Base-by-base conservation (phyloP, 92 coral and sea anemone genomes). In the Palythoa grandiflora region DNA sequence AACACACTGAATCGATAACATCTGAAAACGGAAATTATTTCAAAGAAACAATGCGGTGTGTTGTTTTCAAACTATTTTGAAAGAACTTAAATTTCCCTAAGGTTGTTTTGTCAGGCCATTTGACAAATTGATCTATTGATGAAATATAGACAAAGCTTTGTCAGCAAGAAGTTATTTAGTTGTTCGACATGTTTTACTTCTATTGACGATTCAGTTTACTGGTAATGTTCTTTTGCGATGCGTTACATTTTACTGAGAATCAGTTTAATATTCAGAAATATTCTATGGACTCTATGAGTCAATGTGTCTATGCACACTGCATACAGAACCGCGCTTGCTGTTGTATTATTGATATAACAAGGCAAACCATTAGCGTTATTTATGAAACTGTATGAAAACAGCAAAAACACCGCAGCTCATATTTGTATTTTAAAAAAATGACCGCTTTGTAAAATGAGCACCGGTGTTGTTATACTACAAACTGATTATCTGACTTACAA, bases 1-100 rank as follows among this genome's bases (percentile, higher is more conserved):
- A 79, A 79, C 73, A 38, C 84, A 12, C n/a, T 6, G 84, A 61
- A 66, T 38, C 37, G 38, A 35, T 36, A 38, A 79, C 84, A 60
- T 60, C 15, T 13, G 53, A n/a, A 38, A 79, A 51, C 19, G 65
- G 16, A 77, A 77, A 47, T 37, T 36, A 7, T 39, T 38, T 60
- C 55, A 16, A 6, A 15, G 16, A 60, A 20, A 38, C 84, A 61
- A 39, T 38, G 72, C 48, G 47, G 47, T 13, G 2, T 78, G 51
- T 9, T 28, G 28, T 44, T 38, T n/a, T 79, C 3, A 38, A 10
- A 51, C 19, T 1, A 75, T 17, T 40, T 79, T 6, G 54, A 79
- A 38, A 28, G 44, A 6, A 78, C 61, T 15, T 55, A 55, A 55
- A 11, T 55, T 55, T 55, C 14, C 15, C 61, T 55, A 55, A 11